Evolutionary conservation across 2,888 invertebrate genomes (phyloP), one percentile per base, ranked within the genome.

Genomic region (Tanytarsus gracilentus): DNA sequence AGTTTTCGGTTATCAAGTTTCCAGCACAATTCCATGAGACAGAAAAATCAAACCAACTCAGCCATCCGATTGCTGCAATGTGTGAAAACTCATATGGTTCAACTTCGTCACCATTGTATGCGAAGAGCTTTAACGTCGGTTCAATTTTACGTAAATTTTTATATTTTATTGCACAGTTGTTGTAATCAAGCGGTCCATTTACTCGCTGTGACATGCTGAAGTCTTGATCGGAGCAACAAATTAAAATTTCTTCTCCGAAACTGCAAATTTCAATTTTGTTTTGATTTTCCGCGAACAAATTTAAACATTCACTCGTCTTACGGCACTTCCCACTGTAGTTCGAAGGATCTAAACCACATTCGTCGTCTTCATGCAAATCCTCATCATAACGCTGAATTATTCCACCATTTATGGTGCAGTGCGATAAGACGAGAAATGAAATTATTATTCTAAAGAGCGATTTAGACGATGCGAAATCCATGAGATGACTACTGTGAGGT

Each of bases 11-110:
- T 50, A 73, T 70, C 51, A 73, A 63, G 62, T 71, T 70, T 14
- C 72, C 73, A 7, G 72, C 73, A 53, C 73, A 73, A 63, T 70
- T 71, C 64, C 71, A 73, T 16, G 69, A 68, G 9, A 70, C 66
- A 2, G 52, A 52, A 33, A 51, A 29, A 14, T 55, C 55, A 3
- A 65, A 56, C 25, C 1, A 56, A 18, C 30, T 27, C 7, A 58
- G 63, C 69, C 69, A 69, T 40, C 69, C 69, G 3, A 69, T 61
- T 2, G 69, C 69, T 11, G 67, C 66, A 67, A 60, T 39, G 36
- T 60, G 49, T 9, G 33, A 14, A 50, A 49, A 60, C 25, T 60
- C 60, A 27, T 18, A 21, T 1, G 33, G 23, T 26, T 26, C 48
- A 8, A 39, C 50, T 1, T 50, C 36, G n/a, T 48, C 60, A 14